These are phyloP conservation scores for Anabacerthia variegaticeps DNA, from an alignment of 2,797 vertebrate genomes.

Conservation along the genomic window DNA sequence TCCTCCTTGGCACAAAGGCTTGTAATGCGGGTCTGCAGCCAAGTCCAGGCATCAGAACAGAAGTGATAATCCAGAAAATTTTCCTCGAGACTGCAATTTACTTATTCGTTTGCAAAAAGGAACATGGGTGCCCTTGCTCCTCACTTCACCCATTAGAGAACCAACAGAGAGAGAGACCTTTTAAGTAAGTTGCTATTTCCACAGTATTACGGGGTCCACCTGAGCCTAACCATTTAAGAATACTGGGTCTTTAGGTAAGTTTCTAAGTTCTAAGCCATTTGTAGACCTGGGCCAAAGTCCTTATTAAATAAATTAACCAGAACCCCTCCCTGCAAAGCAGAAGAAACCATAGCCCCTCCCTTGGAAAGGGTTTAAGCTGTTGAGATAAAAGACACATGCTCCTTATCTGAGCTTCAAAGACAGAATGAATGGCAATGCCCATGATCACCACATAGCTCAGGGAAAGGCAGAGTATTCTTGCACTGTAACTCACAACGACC, in stretches of 20 bases:
- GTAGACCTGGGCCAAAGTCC: not conserved
- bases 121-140: not conserved
- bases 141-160: not conserved
- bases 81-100: not conserved
- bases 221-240: not conserved
- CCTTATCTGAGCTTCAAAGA: not conserved
- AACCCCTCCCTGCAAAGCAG: rapidly evolving
- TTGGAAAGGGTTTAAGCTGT: not conserved
- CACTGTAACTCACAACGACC: not conserved
- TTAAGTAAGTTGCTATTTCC: not conserved
- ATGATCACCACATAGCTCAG: not conserved
- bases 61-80: not conserved
- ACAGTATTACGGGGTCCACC: not conserved
- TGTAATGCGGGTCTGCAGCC: not conserved
- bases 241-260: not conserved
- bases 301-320: not conserved
- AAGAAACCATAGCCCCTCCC: not conserved
- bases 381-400: not conserved
- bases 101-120: not conserved
- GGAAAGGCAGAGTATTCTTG: not conserved
- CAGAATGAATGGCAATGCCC: not conserved
- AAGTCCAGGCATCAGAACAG: not conserved
- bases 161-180: not conserved
- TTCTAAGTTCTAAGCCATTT: not conserved
- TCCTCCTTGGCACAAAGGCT: not conserved